Evolutionary conservation across 2,797 vertebrate species (phyloP).

Genomic region (Sternarchorhynchus goeldii): DNA sequence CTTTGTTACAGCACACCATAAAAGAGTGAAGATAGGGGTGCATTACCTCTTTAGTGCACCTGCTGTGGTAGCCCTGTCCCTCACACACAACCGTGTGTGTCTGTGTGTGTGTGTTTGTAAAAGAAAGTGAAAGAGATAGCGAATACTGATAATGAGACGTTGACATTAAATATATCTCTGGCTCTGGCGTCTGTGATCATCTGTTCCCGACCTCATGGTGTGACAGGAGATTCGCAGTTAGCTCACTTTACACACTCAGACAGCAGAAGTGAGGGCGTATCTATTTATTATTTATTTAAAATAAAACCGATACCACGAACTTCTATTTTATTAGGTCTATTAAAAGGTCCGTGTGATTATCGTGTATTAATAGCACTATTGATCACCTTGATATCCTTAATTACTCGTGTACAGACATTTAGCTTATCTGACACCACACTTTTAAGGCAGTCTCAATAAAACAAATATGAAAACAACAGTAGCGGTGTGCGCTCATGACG

Average conservation of each 20-base stretch:
- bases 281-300: neutral
- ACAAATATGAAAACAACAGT: neutral
- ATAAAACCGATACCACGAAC: too few species aligned
- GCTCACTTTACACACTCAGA: neutral
- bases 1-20: constrained; percentile 47
- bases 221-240: constrained; percentile 17
- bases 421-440: too few species aligned
- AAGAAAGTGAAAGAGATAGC: neutral
- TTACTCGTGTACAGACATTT: too few species aligned
- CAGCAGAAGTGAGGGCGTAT: neutral
- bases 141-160: neutral
- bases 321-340: too few species aligned
- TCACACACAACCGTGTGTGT: neutral
- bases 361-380: too few species aligned
- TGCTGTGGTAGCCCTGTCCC: constrained; percentile 29
- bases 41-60: constrained; percentile 41
- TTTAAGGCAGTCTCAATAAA: too few species aligned
- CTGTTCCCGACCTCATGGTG: constrained; percentile 21
- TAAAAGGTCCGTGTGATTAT: too few species aligned
- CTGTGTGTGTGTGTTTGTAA: too few species aligned
- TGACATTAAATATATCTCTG: neutral
- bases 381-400: too few species aligned
- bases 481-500: constrained; percentile 2
- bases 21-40: constrained; percentile 39
- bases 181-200: neutral